Base-by-base conservation (phyloP, 2,888 invertebrate species). In the Tiliacea citrago region DNA sequence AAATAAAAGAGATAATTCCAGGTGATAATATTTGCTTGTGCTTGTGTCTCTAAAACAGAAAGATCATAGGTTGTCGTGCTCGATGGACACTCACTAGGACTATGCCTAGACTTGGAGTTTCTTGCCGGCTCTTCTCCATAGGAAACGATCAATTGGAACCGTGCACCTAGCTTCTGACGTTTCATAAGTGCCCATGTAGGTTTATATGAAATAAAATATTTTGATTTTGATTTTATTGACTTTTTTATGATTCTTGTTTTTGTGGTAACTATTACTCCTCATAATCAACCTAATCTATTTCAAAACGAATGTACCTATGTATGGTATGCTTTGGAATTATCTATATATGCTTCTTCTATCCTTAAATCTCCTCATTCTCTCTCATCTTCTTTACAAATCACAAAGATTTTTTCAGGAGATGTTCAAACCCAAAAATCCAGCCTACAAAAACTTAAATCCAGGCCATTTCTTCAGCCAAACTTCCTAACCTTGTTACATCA, bases 401-500 rank as follows among this genome's bases (percentile, higher is more conserved):
- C 53, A 39, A 42, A 21, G 16, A 62, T 18, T 63, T 51, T 24
- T 13, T 1, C 68, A 16, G 21, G 24, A n/a, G 24, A 45, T 18
- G 24, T 42, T 21, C n/a, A 18, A 51, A 9, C 57, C 45, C 13
- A 12, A 53, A 61, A 35, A 47, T 8, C 73, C n/a, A 24, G 10
- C 42, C 35, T 1, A 62, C 49, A 55, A 71, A 57, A n/a, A 47
- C 53, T 55, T 29, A 60, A 55, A 75, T 65, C 78, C 68, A 75
- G 49, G 55, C 60, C 67, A 51, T 71, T 57, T 63, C 62, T 72
- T 63, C 21, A 57, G 16, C 29, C 21, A 39, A 77, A 71, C 71
- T 72, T 71, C 51, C n/a, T 72, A 78, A 82, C 82, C 76, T 80
- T 78, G 81, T 82, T 77, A 60, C 66, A 80, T 75, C 74, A 85